A percentile compares a stretch with the other conserved stretches of the same genome.
Evolutionary conservation across 1,140 invertebrate genomes (phyloP).

Genomic region (Cepaea nemoralis): DNA sequence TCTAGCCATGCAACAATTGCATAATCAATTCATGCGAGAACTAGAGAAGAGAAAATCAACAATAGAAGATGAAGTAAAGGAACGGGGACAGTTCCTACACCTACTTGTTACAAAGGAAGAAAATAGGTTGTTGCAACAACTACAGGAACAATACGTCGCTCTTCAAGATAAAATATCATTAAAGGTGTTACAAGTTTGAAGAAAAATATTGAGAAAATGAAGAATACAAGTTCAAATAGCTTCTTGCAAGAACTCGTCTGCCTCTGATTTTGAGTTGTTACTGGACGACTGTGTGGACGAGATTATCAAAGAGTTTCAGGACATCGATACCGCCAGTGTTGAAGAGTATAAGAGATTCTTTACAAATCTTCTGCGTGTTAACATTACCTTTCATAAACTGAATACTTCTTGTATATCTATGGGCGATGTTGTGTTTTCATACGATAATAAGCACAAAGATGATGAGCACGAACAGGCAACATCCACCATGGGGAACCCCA

Average conservation of each 20-base stretch:
- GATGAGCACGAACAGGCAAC: too few species aligned
- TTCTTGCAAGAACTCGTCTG: neutral
- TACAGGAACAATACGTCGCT: neutral
- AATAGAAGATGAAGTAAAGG: constrained; percentile 4
- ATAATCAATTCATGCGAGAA: neutral
- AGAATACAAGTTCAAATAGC: neutral
- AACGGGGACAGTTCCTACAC: neutral
- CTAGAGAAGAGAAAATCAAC: neutral
- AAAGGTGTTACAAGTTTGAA: neutral
- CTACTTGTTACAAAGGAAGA: constrained; percentile 9
- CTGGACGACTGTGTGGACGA: neutral
- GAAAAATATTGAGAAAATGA: neutral
- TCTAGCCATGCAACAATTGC: neutral
- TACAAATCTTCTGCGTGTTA: neutral
- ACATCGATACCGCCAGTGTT: neutral
- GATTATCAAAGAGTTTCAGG: neutral
- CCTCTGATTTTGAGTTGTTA: neutral
- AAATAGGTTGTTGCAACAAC: constrained; percentile 16
- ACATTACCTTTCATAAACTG: neutral
- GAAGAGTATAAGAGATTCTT: neutral
- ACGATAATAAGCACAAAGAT: too few species aligned
- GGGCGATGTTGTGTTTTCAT: neutral
- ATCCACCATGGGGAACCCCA: too few species aligned
- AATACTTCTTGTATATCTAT: neutral
- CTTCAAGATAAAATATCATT: neutral